A percentile compares a stretch with the other conserved stretches of the same genome.
These are phyloP conservation scores for Anomalospiza imberbis DNA, from an alignment of 2,797 vertebrate species.

Conservation along the genomic window DNA sequence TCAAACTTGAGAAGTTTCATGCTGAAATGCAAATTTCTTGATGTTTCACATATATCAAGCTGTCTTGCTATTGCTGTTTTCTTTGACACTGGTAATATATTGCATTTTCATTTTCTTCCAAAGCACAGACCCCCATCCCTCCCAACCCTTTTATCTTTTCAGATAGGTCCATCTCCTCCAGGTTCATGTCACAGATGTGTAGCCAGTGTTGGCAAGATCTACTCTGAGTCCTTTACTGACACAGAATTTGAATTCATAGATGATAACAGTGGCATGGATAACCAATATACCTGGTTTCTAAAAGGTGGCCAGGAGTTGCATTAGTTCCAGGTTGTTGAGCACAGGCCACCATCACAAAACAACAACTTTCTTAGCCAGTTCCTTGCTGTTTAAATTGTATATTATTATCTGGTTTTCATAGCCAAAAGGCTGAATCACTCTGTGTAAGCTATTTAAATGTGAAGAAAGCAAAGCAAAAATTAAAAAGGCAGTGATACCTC, in stretches of 20 bases:
- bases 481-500: neutral
- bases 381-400: neutral
- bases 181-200: neutral
- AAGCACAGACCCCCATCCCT: neutral
- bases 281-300: neutral
- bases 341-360: neutral
- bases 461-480: conserved; percentile 31
- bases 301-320: neutral
- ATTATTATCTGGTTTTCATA: neutral
- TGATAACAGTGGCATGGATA: neutral
- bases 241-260: neutral
- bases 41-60: neutral
- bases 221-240: neutral
- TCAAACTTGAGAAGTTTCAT: neutral
- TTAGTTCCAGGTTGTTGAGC: neutral
- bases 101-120: neutral
- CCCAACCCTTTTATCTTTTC: neutral
- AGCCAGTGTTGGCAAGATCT: neutral
- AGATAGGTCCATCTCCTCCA: neutral
- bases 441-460: neutral
- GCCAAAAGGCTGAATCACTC: neutral
- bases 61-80: neutral
- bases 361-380: neutral
- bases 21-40: conserved; percentile 4
- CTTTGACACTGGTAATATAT: neutral